Evolutionary conservation across 37 sponge, comb jelly and placozoan genomes (phyloP), one percentile per base, ranked within the genome.

Genomic region (Diacarnus erythraeanus): DNA sequence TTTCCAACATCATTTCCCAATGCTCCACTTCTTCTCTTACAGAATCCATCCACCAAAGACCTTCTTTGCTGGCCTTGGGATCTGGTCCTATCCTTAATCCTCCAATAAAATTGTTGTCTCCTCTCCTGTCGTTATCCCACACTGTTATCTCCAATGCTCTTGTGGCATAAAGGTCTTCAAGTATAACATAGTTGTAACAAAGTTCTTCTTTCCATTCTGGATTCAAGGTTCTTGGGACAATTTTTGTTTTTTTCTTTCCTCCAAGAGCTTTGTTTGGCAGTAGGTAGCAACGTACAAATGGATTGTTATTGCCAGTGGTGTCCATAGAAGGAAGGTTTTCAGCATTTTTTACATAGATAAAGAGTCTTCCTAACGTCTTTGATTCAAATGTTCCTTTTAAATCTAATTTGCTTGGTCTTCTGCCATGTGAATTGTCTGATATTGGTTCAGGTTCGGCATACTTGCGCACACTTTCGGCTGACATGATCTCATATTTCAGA

Each of bases 51-150:
- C 80, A 89, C 38, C 80, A 80, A 22, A 35, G n/a, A 38, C 20
- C 39, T 42, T 6, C 18, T 21, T 27, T 10, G 37, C 38, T 25
- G 6, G 0, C 74, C 12, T 12, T 9, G 0, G 57, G 73, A 21
- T 37, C 27, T 54, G 83, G 71, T 23, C 90, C 90, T 38, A 90
- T 51, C 9, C 86, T 72, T 10, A 90, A 10, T 1, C 90, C 86
- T 34, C 90, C 90, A 47, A 90, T 76, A 57, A 90, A 90, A 27
- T 80, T 77, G 43, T 90, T 90, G 20, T 42, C 80, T 41, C 85
- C 75, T 27, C 86, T 57, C 38, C 64, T 59, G 36, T 90, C 81
- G 17, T 58, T 26, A 59, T 90, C 81, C 90, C 90, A 90, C 1
- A 90, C 34, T 4, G 90, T 90, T 34, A 90, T 66, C 59, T 90